Evolutionary conservation across 1,140 invertebrate genomes (phyloP).

Genomic region (Nylanderia fulva): DNA sequence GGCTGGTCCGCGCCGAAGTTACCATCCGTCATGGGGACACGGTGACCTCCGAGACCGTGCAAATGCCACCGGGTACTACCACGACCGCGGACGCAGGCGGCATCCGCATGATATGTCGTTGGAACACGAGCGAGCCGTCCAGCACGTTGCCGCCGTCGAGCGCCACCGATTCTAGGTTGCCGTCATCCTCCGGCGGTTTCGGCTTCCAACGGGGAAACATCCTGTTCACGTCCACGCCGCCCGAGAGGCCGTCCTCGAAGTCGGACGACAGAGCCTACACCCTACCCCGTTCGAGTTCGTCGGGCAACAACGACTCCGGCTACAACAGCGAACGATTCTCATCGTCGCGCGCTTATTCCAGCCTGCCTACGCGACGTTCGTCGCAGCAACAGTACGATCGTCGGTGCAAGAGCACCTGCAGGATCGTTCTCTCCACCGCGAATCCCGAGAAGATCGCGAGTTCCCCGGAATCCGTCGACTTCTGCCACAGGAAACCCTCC

Average conservation of each 20-base stretch:
- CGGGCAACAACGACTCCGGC: slow-evolving; percentile 75
- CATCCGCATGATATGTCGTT: slow-evolving; percentile 86
- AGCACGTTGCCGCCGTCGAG: slow-evolving; percentile 33
- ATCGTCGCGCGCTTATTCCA: slow-evolving; percentile 80
- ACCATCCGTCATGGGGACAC: slow-evolving; percentile 84
- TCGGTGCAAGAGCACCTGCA: slow-evolving; percentile 89
- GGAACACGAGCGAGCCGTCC: slow-evolving; percentile 76
- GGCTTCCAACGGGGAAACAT: slow-evolving; percentile 87
- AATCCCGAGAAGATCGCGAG: slow-evolving; percentile 63
- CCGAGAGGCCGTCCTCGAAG: slow-evolving; percentile 66
- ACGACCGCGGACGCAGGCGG: slow-evolving; percentile 79
- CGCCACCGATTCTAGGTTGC: neutral
- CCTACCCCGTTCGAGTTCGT: slow-evolving; percentile 70
- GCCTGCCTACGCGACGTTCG: slow-evolving; percentile 74
- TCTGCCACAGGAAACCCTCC: slow-evolving; percentile 80
- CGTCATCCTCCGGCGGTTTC: slow-evolving; percentile 79
- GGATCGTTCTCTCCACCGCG: slow-evolving; percentile 87
- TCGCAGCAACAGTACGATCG: slow-evolving; percentile 83
- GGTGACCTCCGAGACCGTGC: slow-evolving; percentile 57
- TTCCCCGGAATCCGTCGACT: slow-evolving; percentile 64
- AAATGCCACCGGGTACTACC: slow-evolving; percentile 48
- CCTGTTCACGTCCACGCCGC: slow-evolving; percentile 86
- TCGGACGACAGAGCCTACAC: slow-evolving; percentile 67
- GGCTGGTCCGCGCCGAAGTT: slow-evolving; percentile 88
- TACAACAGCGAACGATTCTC: slow-evolving; percentile 85